phyloP scores from a whole-genome alignment of 1,140 invertebrate species.

The Brachionus koreanus region DNA sequence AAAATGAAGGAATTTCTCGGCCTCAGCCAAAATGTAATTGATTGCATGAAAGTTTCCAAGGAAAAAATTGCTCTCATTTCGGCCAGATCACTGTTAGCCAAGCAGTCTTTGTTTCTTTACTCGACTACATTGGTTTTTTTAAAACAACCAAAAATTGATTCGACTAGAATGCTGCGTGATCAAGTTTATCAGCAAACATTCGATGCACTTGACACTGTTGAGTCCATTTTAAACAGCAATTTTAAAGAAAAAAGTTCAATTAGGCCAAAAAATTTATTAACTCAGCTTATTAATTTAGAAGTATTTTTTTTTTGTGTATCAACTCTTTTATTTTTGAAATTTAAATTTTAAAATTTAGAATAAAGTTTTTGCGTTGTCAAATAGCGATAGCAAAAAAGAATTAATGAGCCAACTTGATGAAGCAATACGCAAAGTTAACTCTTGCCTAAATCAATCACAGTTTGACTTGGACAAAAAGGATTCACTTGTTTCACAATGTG shows the following conservation, averaged over 20 bases:
- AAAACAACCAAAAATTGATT: not conserved
- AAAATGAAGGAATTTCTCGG: not conserved
- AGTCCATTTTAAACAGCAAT: not conserved
- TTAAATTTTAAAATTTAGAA: not conserved
- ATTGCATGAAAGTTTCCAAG: not conserved
- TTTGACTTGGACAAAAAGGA: not conserved
- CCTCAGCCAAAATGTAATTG: not conserved
- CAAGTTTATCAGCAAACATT: slow-evolving; percentile 32
- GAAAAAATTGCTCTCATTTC: not conserved
- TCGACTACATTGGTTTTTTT: not conserved
- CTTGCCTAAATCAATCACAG: not conserved
- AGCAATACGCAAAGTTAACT: not conserved
- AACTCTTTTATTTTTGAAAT: not conserved
- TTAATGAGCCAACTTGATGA: not conserved
- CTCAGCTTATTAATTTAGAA: not conserved
- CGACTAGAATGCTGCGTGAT: not conserved
- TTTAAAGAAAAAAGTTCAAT: not conserved
- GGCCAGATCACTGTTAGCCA: not conserved
- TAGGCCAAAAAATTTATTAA: not conserved
- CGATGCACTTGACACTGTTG: not conserved
- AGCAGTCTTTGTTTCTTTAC: slow-evolving; percentile 16
- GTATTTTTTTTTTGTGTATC: not conserved
- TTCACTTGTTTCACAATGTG: not conserved
- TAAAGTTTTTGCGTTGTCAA: not conserved
- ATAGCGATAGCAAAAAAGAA: not conserved